Evolutionary conservation across 1,140 invertebrate species (phyloP).

Genomic region (Schlechtendalia chinensis): DNA sequence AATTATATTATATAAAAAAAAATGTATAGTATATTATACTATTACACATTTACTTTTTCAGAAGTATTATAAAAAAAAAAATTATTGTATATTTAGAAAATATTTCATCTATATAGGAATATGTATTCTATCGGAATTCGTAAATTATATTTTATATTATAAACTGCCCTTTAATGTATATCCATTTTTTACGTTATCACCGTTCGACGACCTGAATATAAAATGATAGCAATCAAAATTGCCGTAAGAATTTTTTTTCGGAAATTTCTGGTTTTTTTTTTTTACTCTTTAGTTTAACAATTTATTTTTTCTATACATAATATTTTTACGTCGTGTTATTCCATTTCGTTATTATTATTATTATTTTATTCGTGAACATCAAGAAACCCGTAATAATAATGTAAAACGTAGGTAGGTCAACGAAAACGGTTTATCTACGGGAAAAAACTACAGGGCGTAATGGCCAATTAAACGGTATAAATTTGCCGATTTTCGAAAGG

Average conservation of each 20-base stretch:
- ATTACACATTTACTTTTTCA: no score
- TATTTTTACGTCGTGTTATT: background rate
- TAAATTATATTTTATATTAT: no score
- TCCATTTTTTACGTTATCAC: background rate
- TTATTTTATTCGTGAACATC: background rate
- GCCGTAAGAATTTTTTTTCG: background rate
- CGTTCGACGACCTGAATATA: background rate
- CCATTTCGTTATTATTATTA: no score
- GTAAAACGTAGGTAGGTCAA: background rate
- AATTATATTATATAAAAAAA: no score
- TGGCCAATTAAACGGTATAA: no score
- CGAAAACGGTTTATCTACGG: background rate
- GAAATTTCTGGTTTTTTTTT: no score
- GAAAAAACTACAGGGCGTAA: conserved; percentile 7
- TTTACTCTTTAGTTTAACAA: background rate
- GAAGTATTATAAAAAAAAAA: no score
- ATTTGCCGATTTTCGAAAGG: background rate
- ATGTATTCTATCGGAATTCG: background rate
- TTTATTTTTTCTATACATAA: background rate
- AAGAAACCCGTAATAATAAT: background rate
- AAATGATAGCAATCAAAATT: background rate
- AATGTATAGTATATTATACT: no score
- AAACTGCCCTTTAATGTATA: background rate
- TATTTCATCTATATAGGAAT: background rate
- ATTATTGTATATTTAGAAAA: background rate